phyloP scores from a whole-genome alignment of 1,140 invertebrate genomes.

The Ceratitis capitata region DNA sequence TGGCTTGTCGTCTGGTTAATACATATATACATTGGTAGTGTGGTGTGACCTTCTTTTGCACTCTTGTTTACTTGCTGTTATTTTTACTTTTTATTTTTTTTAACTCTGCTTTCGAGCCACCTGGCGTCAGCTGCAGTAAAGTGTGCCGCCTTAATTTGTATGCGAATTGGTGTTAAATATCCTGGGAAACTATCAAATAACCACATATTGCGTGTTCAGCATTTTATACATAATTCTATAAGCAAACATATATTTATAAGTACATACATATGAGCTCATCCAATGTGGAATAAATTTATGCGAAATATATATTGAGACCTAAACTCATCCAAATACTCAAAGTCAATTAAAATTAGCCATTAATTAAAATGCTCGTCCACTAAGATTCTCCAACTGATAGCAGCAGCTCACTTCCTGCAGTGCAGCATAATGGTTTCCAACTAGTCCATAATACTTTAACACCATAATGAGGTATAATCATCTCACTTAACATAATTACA shows the following conservation, averaged over 20 bases:
- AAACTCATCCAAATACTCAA: neutral
- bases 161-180: constrained; percentile 6
- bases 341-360: neutral
- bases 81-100: neutral
- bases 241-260: neutral
- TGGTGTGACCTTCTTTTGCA: neutral
- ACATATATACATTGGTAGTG: too few relatives aligned
- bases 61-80: neutral
- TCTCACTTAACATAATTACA: neutral
- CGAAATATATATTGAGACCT: neutral
- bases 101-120: neutral
- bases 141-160: constrained; percentile 16
- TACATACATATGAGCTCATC: neutral
- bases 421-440: too few relatives aligned
- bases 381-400: neutral
- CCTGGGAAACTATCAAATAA: constrained; percentile 15
- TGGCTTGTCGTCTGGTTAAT: neutral
- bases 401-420: neutral
- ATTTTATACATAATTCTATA: neutral
- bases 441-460: neutral
- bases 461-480: neutral
- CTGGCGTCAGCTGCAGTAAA: constrained; percentile 17
- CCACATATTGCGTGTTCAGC: neutral
- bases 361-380: too few relatives aligned
- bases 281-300: neutral